A percentile compares a stretch with the other conserved stretches of the same genome.
phyloP scores from a whole-genome alignment of 2,797 vertebrate genomes.

The Phataginus tetradactyla region DNA sequence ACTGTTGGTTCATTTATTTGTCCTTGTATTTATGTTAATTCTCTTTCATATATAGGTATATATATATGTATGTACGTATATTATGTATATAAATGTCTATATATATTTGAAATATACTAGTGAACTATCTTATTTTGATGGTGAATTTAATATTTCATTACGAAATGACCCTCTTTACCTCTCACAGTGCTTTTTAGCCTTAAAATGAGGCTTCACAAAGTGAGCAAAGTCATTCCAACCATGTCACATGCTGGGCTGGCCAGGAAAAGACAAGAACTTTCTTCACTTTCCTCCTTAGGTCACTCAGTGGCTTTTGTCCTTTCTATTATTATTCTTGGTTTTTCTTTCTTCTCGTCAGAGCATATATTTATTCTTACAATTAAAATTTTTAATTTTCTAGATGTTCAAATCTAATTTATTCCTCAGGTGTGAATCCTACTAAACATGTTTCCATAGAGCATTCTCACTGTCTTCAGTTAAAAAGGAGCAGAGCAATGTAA shows the following conservation, averaged over 20 bases:
- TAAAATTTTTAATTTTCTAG: background rate
- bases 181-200: background rate
- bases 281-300: background rate
- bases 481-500: background rate
- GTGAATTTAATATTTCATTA: conserved; percentile 12
- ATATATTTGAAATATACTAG: background rate
- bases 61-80: background rate
- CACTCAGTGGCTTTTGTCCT: background rate
- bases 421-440: background rate
- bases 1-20: background rate
- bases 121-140: background rate
- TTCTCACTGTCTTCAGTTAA: background rate
- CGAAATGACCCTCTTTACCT: background rate
- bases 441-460: background rate
- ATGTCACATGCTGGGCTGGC: background rate
- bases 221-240: background rate
- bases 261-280: background rate
- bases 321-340: background rate
- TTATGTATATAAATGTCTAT: background rate
- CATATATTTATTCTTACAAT: background rate
- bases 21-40: background rate
- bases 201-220: background rate
- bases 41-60: background rate
- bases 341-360: background rate
- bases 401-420: background rate